These are phyloP conservation scores for Seladonia tumulorum DNA, from an alignment of 2,888 invertebrate species.

Conservation along the genomic window DNA sequence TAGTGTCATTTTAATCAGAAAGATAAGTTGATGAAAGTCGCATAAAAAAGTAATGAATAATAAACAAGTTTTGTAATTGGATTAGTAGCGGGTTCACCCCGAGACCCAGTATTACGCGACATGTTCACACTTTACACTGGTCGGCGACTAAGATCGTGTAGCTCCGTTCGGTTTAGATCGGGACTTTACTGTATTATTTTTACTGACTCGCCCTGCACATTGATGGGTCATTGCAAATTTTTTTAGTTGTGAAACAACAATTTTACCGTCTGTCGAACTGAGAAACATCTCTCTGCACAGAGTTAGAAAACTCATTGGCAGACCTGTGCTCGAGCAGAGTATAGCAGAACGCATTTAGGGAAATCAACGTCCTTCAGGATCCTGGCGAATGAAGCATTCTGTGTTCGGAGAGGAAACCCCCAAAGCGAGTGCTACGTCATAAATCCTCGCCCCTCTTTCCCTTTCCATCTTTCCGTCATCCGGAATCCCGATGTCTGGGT, in stretches of 20 bases:
- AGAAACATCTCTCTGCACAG: neutral
- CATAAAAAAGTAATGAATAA: too few species aligned
- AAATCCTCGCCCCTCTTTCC: conserved; percentile 34
- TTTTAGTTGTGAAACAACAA: too few species aligned
- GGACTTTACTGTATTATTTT: too few species aligned
- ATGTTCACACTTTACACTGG: too few species aligned
- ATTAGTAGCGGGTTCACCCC: too few species aligned
- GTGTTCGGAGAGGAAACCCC: conserved; percentile 43
- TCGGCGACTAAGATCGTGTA: too few species aligned
- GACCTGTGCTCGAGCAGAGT: neutral
- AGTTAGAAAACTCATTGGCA: neutral
- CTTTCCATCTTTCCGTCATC: conserved; percentile 36
- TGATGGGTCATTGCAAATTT: neutral
- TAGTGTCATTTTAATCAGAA: too few species aligned
- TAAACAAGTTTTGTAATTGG: too few species aligned
- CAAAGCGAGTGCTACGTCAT: conserved; percentile 29
- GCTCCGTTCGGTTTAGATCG: too few species aligned
- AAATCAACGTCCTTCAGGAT: conserved; percentile 51
- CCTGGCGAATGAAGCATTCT: conserved; percentile 43
- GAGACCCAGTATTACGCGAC: too few species aligned
- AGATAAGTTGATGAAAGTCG: too few species aligned
- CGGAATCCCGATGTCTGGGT: conserved; percentile 39
- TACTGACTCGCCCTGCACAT: too few species aligned
- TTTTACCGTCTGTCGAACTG: neutral
- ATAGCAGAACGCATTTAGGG: conserved; percentile 6